Base-by-base conservation (phyloP, 2,888 invertebrate species). In the Trimorus sp. region DNA sequence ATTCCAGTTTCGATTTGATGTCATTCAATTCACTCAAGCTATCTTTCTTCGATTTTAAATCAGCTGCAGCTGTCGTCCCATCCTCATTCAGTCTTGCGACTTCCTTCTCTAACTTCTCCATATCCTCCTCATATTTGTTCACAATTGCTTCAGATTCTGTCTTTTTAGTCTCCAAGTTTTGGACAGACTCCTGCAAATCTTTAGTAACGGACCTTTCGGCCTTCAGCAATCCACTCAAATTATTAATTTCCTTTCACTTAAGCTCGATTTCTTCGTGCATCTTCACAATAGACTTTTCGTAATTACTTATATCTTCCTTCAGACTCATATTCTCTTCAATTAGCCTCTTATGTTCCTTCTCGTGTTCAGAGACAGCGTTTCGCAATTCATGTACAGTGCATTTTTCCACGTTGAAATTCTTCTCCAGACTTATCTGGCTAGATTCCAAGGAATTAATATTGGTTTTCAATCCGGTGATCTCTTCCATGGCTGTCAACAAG, bases 381-480 rank as follows among this genome's bases (percentile, higher is more conserved):
- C 26, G 69, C 11, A 82, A 63, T 56, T 82, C 68, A 26, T 56
- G 71, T 1, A 69, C 42, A 5, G 62, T 84, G 4, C 38, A 2
- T 66, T 60, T 81, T 75, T 87, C 85, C 14, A 45, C 51, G 0
- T 80, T 53, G 45, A 86, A 42, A 26, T 48, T 76, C 73, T 65
- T 48, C 59, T 86, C 83, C 7, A 83, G 60, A n/a, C n/a, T 69
- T 1, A 78, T 58, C 7, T 12, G 49, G 6, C 9, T 26, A 0
- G 56, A 49, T 42, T 78, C 78, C 15, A 74, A 63, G 59, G 74
- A 53, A 14, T 37, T 58, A 1, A 74, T 26, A 0, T 74, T 36
- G 26, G 48, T 66, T 75, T 78, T 78, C 12, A 82, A 38, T 16
- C 66, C 56, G n/a, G 60, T 75, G 15, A 38, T 79, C 8, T 78